Conservation (phyloP, 2,797 vertebrate species). For the Varecia variegata region DNA sequence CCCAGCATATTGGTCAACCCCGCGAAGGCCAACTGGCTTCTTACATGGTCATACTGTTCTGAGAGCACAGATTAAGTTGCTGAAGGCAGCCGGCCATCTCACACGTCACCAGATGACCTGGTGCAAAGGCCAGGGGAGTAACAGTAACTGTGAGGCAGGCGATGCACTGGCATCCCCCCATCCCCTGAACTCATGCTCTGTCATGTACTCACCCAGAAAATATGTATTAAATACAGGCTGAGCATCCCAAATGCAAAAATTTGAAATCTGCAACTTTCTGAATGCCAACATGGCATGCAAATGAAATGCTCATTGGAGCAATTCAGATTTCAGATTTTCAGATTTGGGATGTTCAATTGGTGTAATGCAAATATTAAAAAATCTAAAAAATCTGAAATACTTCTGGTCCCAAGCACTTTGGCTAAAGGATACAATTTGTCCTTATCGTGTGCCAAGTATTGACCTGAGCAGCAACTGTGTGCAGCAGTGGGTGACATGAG, state of each 20-base stretch:
- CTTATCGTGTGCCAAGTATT: background rate
- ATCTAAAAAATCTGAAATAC: background rate
- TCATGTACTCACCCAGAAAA: background rate
- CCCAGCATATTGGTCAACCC: too few relatives aligned
- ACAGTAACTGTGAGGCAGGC: background rate
- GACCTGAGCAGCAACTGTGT: background rate
- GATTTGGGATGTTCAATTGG: background rate
- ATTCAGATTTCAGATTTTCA: background rate
- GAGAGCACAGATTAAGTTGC: background rate
- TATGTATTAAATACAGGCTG: background rate
- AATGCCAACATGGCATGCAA: background rate
- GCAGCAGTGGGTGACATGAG: background rate
- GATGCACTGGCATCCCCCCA: background rate
- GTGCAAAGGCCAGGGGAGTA: background rate
- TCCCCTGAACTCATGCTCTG: background rate
- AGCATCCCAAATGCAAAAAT: background rate
- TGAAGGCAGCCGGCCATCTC: background rate
- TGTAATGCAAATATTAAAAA: background rate
- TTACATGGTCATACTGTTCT: background rate
- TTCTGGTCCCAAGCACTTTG: background rate
- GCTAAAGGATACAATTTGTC: background rate
- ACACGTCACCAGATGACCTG: background rate
- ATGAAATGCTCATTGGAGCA: background rate
- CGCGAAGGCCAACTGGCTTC: background rate
- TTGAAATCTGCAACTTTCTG: background rate